These are phyloP conservation scores for Triplophysa dalaica DNA, from an alignment of 2,113 vertebrate genomes.

Conservation along the genomic window DNA sequence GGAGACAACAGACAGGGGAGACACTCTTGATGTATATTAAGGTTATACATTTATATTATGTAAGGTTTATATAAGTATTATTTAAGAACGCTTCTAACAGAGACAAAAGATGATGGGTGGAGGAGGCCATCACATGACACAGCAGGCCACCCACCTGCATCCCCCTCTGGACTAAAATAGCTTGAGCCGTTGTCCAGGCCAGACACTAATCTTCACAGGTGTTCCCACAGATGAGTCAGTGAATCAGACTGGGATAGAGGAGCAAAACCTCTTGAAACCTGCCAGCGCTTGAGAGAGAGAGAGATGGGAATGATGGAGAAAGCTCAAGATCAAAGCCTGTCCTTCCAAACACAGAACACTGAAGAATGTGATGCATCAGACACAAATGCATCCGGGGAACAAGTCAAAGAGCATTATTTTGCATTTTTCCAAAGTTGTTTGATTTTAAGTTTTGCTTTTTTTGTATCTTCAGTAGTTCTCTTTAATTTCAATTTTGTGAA, in stretches of 20 bases:
- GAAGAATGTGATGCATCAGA: not conserved
- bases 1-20: conserved; percentile 14
- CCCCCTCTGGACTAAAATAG: conserved; percentile 28
- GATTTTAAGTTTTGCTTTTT: too few relatives aligned
- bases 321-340: conserved; percentile 32
- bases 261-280: conserved; percentile 28
- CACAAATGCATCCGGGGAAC: not conserved
- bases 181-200: conserved; percentile 42
- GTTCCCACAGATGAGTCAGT: conserved; percentile 36
- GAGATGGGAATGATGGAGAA: conserved; percentile 14
- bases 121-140: conserved; percentile 6
- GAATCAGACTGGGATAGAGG: conserved; percentile 29
- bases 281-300: not conserved
- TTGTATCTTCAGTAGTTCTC: too few relatives aligned
- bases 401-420: not conserved
- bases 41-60: not conserved
- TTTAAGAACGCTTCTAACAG: conserved; percentile 20
- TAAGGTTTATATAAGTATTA: not conserved
- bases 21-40: not conserved
- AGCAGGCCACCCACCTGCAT: conserved; percentile 16
- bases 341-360: not conserved
- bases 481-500: too few relatives aligned
- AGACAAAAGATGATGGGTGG: not conserved
- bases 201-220: conserved; percentile 52
- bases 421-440: too few relatives aligned